Evolutionary conservation across 2,888 invertebrate species (phyloP), one percentile per base, ranked within the genome.

Genomic region (Maniola hyperantus): DNA sequence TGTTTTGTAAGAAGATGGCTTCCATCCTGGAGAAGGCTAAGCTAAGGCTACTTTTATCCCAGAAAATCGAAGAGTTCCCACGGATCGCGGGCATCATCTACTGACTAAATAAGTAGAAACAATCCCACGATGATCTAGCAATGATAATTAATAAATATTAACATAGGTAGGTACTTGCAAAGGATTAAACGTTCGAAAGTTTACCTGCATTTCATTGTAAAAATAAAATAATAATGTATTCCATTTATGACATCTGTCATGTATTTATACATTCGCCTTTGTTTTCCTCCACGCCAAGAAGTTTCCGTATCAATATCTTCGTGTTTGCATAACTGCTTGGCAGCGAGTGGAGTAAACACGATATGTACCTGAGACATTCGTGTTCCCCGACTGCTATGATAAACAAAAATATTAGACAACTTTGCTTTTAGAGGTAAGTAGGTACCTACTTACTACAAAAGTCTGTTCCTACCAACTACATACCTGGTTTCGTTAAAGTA

Each of bases 241-340:
- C 46, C 46, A 15, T 46, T 18, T 48, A 48, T 48, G 48, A 48
- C 18, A 48, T 65, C 51, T 65, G 58, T 59, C 66, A 39, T 57
- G 65, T 67, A 57, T 70, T 71, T 62, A 42, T 69, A 10, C 65
- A 73, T 80, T n/a, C n/a, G 82, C 83, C 85, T 88, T 88, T 90
- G 89, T 90, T 90, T 89, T 87, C 85, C 85, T 62, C 85, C 79
- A 79, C 42, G 81, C 82, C 84, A 79, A 81, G 87, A 89, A 86
- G 80, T 89, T 87, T 77, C 79, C 79, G 79, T 87, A 89, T 87
- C 86, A 83, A 87, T 88, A 86, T 85, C 83, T 77, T 71, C 76
- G 39, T 87, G 89, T 91, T 90, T 90, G 89, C 90, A 89, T 89
- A 89, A 89, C 83, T 85, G 83, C 87, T 88, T 83, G 80, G 73